Conservation (phyloP, 2,888 invertebrate genomes). For the Esperia sulphurella region DNA sequence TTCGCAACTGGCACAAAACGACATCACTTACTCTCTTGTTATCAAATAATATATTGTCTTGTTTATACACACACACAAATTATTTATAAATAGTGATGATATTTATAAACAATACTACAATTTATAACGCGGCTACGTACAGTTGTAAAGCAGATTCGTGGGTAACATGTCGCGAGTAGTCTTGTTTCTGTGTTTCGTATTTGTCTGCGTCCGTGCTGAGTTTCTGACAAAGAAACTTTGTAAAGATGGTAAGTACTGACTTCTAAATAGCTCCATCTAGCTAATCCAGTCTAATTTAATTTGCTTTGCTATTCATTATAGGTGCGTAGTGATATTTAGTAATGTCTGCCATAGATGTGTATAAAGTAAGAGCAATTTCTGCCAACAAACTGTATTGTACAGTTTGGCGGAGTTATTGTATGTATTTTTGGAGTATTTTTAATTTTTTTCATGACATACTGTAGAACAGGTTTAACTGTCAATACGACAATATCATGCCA, state of each 20-base stretch:
- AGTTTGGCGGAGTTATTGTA: too few relatives aligned
- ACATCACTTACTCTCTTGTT: background rate
- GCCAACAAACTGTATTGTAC: too few relatives aligned
- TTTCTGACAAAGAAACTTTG: constrained; percentile 48
- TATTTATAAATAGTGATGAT: background rate
- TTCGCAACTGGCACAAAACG: background rate
- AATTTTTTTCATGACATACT: too few relatives aligned
- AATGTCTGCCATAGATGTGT: too few relatives aligned
- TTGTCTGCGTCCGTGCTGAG: constrained; percentile 22
- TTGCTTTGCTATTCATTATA: too few relatives aligned
- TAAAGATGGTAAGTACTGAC: constrained; percentile 49
- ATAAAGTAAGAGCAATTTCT: too few relatives aligned
- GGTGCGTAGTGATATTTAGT: too few relatives aligned
- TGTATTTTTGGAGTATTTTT: too few relatives aligned
- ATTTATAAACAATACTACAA: background rate
- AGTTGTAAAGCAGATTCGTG: background rate
- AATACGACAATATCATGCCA: too few relatives aligned
- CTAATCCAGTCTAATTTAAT: too few relatives aligned
- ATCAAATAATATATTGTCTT: background rate
- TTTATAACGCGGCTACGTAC: background rate
- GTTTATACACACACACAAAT: background rate
- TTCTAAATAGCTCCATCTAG: too few relatives aligned
- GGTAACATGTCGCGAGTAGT: constrained; percentile 1
- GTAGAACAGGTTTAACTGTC: too few relatives aligned
- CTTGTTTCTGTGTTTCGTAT: constrained; percentile 16